Evolutionary conservation across 2,797 vertebrate genomes (phyloP).

Genomic region (Hyperoplus immaculatus): DNA sequence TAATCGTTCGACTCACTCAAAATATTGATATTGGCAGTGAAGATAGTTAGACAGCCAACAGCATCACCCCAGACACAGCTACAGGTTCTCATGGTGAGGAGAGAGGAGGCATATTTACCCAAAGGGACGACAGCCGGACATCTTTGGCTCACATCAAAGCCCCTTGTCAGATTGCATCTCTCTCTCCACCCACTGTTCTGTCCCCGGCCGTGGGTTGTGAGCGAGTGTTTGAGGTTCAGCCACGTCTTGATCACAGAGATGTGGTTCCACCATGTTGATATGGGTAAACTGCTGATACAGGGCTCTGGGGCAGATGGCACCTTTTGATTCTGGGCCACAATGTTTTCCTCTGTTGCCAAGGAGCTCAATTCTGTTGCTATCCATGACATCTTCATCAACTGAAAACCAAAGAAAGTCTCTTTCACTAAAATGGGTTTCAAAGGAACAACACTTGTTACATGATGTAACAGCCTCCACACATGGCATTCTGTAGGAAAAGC

Average conservation of each 20-base stretch:
- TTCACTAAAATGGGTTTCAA: slow-evolving; percentile 28
- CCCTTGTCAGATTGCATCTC: slow-evolving; percentile 48
- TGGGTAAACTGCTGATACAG: slow-evolving; percentile 73
- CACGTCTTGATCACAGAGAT: slow-evolving; percentile 72
- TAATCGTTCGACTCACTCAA: slow-evolving; percentile 40
- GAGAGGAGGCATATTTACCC: slow-evolving; percentile 26
- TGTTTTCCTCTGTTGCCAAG: slow-evolving; percentile 38
- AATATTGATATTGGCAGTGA: slow-evolving; percentile 45
- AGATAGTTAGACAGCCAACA: slow-evolving; percentile 26
- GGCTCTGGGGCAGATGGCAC: slow-evolving; percentile 72
- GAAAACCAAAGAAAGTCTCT: slow-evolving; percentile 14
- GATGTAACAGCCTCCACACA: slow-evolving; percentile 17
- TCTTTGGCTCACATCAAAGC: slow-evolving; percentile 64
- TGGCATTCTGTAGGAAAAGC: slow-evolving; percentile 15
- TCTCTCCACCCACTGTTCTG: slow-evolving; percentile 55
- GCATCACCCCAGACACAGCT: slow-evolving; percentile 25
- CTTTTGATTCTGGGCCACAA: slow-evolving; percentile 71
- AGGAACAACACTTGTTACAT: slow-evolving; percentile 11
- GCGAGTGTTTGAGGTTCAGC: slow-evolving; percentile 52
- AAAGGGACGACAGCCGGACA: too few relatives aligned
- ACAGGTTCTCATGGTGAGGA: not conserved
- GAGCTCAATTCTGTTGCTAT: slow-evolving; percentile 48
- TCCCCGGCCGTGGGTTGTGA: slow-evolving; percentile 49
- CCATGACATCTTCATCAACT: slow-evolving; percentile 61
- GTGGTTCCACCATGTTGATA: slow-evolving; percentile 62